phyloP scores from a whole-genome alignment of 37 sponge, comb jelly and placozoan genomes.

The Trichoplax adhaerens region DNA sequence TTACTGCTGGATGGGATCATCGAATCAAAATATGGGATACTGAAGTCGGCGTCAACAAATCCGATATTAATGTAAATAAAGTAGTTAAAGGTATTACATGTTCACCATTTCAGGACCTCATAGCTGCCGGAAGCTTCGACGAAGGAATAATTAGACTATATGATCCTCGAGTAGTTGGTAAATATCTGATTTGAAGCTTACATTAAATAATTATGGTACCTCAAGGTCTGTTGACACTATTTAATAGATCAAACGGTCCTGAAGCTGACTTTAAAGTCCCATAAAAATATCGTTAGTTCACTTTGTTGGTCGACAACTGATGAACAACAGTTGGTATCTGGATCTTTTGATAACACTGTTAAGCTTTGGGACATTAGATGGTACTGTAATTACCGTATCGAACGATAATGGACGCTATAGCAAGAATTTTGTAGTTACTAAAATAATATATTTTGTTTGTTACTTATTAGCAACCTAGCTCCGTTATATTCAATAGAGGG shows the following conservation, averaged over 20 bases:
- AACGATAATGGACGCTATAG: too few species aligned
- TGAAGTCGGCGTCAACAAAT: conserved; percentile 28
- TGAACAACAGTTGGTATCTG: conserved; percentile 63
- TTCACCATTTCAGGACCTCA: conserved; percentile 1
- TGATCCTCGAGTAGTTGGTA: conserved; percentile 34
- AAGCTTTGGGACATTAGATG: conserved; percentile 71
- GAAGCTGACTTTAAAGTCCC: conserved; percentile 34
- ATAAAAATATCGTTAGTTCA: conserved; percentile 58
- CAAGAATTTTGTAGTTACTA: too few species aligned
- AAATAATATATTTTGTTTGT: neutral
- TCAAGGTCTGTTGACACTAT: too few species aligned
- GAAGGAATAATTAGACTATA: conserved; percentile 27
- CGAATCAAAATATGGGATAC: conserved; percentile 66
- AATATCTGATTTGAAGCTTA: neutral
- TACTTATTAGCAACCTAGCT: conserved; percentile 20
- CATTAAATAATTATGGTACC: too few species aligned
- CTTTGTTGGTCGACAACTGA: conserved; percentile 48
- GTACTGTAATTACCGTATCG: neutral
- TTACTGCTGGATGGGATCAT: conserved; percentile 62
- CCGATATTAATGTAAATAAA: neutral
- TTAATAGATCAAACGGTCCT: conserved; percentile 28
- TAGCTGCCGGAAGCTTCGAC: conserved; percentile 63
- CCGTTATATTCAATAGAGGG: conserved; percentile 58
- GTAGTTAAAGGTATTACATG: conserved; percentile 37
- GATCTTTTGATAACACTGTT: conserved; percentile 59